Evolutionary conservation across 2,113 vertebrate species (phyloP).

Genomic region (Aptenodytes forsteri): DNA sequence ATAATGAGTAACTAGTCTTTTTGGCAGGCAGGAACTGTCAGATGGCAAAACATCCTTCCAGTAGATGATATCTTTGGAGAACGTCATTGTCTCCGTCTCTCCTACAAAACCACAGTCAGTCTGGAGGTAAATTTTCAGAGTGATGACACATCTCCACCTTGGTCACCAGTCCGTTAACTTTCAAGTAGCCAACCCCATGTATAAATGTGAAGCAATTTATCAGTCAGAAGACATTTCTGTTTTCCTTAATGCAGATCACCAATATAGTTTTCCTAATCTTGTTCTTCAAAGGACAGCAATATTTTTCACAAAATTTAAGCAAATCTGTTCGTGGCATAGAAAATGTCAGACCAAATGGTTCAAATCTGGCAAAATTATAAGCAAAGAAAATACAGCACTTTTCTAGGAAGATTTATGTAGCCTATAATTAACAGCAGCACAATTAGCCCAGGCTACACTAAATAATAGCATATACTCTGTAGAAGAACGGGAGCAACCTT

Average conservation of each 20-base stretch:
- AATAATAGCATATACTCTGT: not conserved
- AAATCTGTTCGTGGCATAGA: not conserved
- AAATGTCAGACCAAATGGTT: not conserved
- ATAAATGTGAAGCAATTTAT: not conserved
- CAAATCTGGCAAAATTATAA: not conserved
- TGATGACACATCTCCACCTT: not conserved
- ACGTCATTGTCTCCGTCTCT: not conserved
- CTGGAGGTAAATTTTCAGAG: not conserved
- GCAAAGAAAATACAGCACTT: not conserved
- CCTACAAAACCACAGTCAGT: not conserved
- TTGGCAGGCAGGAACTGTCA: not conserved
- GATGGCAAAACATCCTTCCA: not conserved
- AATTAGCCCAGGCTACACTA: not conserved
- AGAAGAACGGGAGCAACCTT: not conserved
- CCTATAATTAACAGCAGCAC: not conserved
- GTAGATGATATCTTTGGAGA: not conserved
- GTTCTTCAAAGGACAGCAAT: not conserved
- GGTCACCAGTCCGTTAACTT: not conserved
- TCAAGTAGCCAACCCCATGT: not conserved
- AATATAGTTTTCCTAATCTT: not conserved
- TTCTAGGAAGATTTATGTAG: not conserved
- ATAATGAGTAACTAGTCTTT: not conserved
- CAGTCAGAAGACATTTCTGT: not conserved
- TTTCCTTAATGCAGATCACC: not conserved
- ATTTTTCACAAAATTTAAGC: not conserved